Evolutionary conservation across 2,797 vertebrate species (phyloP).

Genomic region (Aphelocoma californica): DNA sequence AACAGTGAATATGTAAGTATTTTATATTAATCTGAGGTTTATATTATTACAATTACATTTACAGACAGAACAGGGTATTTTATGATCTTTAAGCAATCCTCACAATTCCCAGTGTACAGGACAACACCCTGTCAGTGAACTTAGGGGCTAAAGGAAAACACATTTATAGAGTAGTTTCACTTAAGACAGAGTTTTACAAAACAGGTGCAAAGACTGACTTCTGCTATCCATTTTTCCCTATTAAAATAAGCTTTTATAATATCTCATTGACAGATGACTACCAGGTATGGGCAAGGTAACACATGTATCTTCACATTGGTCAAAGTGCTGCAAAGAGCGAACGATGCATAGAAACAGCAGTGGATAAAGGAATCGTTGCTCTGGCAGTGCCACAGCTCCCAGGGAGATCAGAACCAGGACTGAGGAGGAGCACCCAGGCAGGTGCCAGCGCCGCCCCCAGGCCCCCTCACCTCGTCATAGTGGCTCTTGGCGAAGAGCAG

Average conservation of each 20-base stretch:
- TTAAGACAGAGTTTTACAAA: background rate
- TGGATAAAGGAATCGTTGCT: accelerated
- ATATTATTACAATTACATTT: background rate
- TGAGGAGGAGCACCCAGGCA: accelerated
- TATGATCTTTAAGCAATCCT: background rate
- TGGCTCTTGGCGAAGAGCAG: slow-evolving; percentile 99
- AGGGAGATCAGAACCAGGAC: background rate
- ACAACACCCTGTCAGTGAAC: background rate
- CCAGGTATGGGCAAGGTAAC: accelerated
- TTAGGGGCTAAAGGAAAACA: background rate
- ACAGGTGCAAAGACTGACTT: background rate
- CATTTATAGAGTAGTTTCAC: background rate
- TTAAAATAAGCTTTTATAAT: background rate
- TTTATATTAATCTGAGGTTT: background rate
- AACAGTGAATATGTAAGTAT: background rate
- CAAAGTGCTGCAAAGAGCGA: accelerated
- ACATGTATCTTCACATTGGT: accelerated
- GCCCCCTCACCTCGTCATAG: slow-evolving; percentile 91
- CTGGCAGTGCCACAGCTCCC: background rate
- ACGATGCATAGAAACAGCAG: accelerated
- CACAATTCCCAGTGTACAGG: background rate
- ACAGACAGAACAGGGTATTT: background rate
- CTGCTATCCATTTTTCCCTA: background rate
- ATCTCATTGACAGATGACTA: background rate
- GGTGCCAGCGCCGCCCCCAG: background rate